phyloP scores from a whole-genome alignment of 2,113 vertebrate species.

The Osmerus mordax region DNA sequence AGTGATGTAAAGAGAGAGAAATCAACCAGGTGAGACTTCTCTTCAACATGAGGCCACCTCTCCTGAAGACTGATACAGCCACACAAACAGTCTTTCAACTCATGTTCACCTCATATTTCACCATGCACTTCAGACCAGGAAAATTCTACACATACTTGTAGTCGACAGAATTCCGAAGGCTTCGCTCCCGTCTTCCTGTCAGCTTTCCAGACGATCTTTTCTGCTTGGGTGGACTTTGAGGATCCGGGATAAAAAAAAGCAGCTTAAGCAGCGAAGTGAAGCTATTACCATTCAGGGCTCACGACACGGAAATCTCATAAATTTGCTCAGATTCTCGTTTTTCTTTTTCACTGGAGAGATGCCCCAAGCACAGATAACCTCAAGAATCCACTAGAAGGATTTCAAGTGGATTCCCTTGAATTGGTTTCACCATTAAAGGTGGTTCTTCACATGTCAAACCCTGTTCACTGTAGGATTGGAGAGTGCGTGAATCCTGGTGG shows the following conservation, averaged over 20 bases:
- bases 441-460: neutral
- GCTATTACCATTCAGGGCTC: constrained; percentile 56
- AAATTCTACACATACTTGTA: constrained; percentile 16
- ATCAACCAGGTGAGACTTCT: neutral
- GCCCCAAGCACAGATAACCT: constrained; percentile 51
- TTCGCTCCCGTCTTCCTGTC: constrained; percentile 43
- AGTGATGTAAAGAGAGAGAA: neutral
- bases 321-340: constrained; percentile 20
- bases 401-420: constrained; percentile 27
- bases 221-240: constrained; percentile 49
- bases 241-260: constrained; percentile 61
- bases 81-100: neutral
- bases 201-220: constrained; percentile 59
- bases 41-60: neutral
- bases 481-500: neutral
- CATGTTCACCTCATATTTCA: neutral
- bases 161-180: constrained; percentile 46
- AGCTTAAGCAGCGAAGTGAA: constrained; percentile 51
- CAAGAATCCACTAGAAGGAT: constrained; percentile 47
- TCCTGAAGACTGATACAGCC: neutral
- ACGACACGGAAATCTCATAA: neutral
- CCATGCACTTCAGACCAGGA: constrained; percentile 32
- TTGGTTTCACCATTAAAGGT: neutral
- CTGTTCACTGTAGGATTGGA: neutral
- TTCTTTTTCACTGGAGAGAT: constrained; percentile 38